These are phyloP conservation scores for Procapra przewalskii DNA, from an alignment of 2,113 vertebrate species.

Conservation along the genomic window DNA sequence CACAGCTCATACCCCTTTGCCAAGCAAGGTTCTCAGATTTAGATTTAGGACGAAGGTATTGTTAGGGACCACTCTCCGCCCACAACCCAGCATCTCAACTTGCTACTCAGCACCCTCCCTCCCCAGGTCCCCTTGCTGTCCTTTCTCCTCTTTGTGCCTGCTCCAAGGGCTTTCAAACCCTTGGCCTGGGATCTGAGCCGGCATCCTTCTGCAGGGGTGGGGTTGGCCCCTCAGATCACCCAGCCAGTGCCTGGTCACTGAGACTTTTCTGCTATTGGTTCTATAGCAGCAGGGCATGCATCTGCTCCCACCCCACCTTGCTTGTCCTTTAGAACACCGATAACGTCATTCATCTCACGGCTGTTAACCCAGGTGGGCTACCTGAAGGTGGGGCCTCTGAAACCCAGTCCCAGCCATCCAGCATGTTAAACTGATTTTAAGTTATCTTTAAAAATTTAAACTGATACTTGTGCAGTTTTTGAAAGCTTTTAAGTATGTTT, in stretches of 20 bases:
- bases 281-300: too few relatives aligned
- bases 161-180: neutral
- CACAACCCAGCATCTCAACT: neutral
- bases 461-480: too few relatives aligned
- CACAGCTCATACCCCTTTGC: neutral
- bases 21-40: neutral
- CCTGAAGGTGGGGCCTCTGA: neutral
- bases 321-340: neutral
- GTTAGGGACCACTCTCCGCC: neutral
- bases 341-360: rapidly evolving
- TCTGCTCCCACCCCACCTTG: neutral
- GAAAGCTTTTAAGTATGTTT: neutral
- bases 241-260: neutral
- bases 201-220: neutral
- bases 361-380: neutral
- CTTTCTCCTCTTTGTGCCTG: neutral
- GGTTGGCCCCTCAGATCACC: neutral
- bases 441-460: neutral
- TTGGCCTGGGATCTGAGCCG: neutral
- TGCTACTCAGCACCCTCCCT: neutral
- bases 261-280: neutral
- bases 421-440: neutral
- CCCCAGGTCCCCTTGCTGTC: neutral
- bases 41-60: neutral
- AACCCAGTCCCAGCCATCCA: neutral